Evolutionary conservation across 2,113 vertebrate species (phyloP), one percentile per base, ranked within the genome.

Genomic region (Dendrocopos noguchii): DNA sequence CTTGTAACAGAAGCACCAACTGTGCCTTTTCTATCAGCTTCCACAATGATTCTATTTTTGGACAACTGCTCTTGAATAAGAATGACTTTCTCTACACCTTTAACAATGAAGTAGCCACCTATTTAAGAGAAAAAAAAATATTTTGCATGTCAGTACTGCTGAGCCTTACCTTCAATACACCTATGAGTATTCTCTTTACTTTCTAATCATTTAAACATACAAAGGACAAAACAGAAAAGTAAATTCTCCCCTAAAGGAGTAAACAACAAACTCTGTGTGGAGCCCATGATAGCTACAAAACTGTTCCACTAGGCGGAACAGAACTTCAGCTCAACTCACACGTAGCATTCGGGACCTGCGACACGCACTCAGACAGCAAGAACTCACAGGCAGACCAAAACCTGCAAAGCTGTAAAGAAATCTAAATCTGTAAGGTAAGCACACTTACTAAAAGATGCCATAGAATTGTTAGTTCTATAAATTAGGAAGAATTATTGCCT

Each of bases 101-200:
- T 99, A 17, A 99, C 99, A 52, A 99, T 99, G 94, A 99, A 99
- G 95, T 99, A 99, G 46, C 99, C 99, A 66, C 99, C 99, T 99
- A 95, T 27, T 57, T 57, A 90, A 86, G 2, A 75, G 70, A 96
- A 78, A 70, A 95, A 44, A 44, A 92, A 84, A 80, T 24, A 84
- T 50, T 71, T 36, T 73, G 24, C 29, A 50, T 9, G 66, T 77
- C 53, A 89, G 28, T 42, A 84, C 61, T 27, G 34, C 42, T 42
- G 27, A 1, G 4, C 18, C 3, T 64, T 80, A 87, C 12, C 73
- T 15, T 6, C 31, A 82, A 34, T 34, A 72, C 6, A 8, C 5
- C 25, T 77, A 56, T 59, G 28, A 76, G 86, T 24, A 88, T 24
- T 55, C 39, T 39, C 11, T 39, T 39, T 39, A 39, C 39, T 39